phyloP scores from a whole-genome alignment of 2,113 vertebrate genomes.

The Arvicanthis niloticus region DNA sequence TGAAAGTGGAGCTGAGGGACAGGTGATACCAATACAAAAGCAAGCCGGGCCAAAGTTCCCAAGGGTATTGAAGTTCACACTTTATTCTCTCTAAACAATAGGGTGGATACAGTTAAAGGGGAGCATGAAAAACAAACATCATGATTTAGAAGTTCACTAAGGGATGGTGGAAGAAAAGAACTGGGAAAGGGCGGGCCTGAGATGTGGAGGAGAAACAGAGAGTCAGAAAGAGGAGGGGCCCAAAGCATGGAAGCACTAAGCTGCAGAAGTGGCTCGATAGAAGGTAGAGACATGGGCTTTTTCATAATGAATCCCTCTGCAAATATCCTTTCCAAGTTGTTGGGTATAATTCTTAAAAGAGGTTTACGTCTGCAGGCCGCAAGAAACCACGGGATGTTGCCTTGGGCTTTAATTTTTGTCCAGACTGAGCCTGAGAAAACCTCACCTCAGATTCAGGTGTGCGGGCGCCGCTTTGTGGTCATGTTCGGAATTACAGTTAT shows the following conservation, averaged over 20 bases:
- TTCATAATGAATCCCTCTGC: neutral
- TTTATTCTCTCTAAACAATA: neutral
- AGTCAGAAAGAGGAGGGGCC: too few species aligned
- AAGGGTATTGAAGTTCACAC: neutral
- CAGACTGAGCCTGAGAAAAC: neutral
- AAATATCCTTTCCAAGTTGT: constrained; percentile 13
- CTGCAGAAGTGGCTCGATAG: neutral
- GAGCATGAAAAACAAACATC: neutral
- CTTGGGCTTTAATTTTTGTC: neutral
- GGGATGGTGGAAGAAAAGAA: neutral
- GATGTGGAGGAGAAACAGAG: neutral
- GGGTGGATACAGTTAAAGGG: neutral
- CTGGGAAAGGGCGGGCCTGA: too few species aligned
- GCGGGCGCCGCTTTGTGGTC: neutral
- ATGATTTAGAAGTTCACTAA: neutral
- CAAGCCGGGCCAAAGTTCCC: neutral
- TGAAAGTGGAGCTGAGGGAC: neutral
- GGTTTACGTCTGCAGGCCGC: neutral
- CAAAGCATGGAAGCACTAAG: neutral
- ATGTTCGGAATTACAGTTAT: neutral
- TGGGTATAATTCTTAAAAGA: constrained; percentile 18
- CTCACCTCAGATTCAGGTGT: neutral
- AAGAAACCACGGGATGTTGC: neutral
- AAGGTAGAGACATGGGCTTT: neutral
- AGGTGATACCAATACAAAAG: neutral